Evolutionary conservation across 2,113 vertebrate species (phyloP).

Genomic region (Solenodon paradoxus): DNA sequence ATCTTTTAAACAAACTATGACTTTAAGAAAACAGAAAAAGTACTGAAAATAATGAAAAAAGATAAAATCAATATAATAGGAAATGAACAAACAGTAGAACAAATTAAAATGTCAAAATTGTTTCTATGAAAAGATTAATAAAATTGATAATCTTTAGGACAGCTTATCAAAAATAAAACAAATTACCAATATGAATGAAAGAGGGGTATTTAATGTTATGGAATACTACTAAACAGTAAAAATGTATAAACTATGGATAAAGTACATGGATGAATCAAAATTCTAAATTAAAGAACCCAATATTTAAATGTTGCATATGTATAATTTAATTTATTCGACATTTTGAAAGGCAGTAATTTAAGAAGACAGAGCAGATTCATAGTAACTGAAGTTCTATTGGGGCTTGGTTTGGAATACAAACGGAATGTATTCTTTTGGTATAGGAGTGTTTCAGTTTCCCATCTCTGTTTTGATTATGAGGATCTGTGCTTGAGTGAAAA

Average conservation of each 20-base stretch:
- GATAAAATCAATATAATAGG: neutral
- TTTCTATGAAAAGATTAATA: neutral
- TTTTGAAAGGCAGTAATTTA: neutral
- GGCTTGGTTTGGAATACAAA: neutral
- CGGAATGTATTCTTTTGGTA: neutral
- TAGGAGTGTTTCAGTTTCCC: neutral
- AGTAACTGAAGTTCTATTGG: neutral
- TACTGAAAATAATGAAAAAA: neutral
- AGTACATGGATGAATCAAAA: neutral
- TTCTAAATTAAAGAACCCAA: neutral
- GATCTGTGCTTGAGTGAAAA: neutral
- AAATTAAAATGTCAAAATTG: neutral
- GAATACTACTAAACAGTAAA: neutral
- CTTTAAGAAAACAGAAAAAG: neutral
- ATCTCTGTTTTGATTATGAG: neutral
- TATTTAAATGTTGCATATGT: neutral
- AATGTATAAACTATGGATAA: neutral
- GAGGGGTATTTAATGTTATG: neutral
- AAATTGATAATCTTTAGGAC: neutral
- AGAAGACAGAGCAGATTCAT: neutral
- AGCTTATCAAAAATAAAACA: neutral
- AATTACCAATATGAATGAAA: neutral
- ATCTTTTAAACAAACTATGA: neutral
- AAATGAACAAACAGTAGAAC: neutral
- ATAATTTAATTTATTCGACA: neutral